Evolutionary conservation across 2,113 vertebrate species (phyloP).

Genomic region (Turnix velox): DNA sequence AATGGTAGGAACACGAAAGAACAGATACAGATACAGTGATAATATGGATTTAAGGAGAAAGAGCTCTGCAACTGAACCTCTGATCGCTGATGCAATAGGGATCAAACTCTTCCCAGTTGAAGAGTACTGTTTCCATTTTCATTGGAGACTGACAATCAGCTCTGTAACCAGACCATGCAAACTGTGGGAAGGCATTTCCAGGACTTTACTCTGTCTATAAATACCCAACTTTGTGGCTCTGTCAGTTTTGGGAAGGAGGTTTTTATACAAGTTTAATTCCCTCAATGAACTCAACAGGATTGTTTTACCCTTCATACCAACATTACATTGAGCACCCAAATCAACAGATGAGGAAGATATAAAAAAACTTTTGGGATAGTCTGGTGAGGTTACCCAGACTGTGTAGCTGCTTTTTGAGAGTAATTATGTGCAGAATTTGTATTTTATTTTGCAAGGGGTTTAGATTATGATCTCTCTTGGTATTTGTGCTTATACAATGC

Average conservation of each 20-base stretch:
- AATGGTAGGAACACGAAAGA: neutral
- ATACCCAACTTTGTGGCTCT: neutral
- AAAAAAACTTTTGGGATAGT: neutral
- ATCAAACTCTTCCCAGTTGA: neutral
- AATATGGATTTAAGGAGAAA: neutral
- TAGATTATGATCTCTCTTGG: neutral
- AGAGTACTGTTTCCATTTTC: neutral
- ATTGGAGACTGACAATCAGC: neutral
- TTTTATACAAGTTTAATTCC: neutral
- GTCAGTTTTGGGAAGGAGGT: accelerated
- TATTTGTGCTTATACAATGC: neutral
- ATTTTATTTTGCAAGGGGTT: neutral
- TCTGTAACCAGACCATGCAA: neutral
- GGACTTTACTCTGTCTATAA: neutral
- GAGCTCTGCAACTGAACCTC: neutral
- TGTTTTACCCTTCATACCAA: neutral
- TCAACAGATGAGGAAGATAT: neutral
- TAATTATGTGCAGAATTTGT: neutral
- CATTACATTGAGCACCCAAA: neutral
- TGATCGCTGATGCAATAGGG: neutral
- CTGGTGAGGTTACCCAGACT: neutral
- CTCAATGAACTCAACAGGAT: neutral
- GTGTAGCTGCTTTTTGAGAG: neutral
- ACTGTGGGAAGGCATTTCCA: neutral
- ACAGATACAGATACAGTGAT: neutral